Percentiles rank a stretch among this genome's conserved stretches.
phyloP scores from a whole-genome alignment of 1,140 invertebrate species.

The Ceratosolen fusciceps region DNA sequence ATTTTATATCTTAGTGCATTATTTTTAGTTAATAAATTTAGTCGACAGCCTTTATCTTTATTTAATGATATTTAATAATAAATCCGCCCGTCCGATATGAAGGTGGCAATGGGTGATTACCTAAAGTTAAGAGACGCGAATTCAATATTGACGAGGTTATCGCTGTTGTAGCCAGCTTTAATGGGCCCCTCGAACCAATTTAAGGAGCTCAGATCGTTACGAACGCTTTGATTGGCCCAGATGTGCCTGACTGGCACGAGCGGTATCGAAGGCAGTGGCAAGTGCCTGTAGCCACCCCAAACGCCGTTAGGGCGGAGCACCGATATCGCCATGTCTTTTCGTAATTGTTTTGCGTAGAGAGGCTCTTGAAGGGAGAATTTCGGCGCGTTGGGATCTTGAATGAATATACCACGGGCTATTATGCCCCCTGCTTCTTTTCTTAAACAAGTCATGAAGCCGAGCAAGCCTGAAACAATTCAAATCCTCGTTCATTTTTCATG shows the following conservation, averaged over 20 bases:
- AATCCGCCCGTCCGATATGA: background rate
- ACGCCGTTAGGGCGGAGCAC: constrained; percentile 75
- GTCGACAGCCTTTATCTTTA: too few species aligned
- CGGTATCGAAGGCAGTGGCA: constrained; percentile 70
- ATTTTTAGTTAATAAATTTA: too few species aligned
- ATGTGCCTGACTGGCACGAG: constrained; percentile 76
- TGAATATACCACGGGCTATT: constrained; percentile 75
- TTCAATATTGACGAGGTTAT: constrained; percentile 72
- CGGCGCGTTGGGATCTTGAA: constrained; percentile 78
- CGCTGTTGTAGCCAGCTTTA: constrained; percentile 55
- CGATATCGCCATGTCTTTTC: constrained; percentile 86
- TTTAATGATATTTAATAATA: too few species aligned
- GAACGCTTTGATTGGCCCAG: constrained; percentile 82
- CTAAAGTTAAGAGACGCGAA: constrained; percentile 81
- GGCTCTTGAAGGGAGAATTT: constrained; percentile 76
- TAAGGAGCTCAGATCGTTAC: constrained; percentile 89
- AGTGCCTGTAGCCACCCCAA: constrained; percentile 87
- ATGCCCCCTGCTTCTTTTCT: constrained; percentile 79
- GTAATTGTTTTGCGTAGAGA: constrained; percentile 77
- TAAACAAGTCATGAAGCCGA: constrained; percentile 87
- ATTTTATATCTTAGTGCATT: too few species aligned
- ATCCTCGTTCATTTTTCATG: too few species aligned
- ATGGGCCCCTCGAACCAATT: constrained; percentile 83
- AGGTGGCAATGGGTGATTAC: background rate
- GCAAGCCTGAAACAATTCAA: constrained; percentile 73